Evolutionary conservation across 2,888 invertebrate genomes (phyloP), one percentile per base, ranked within the genome.

Genomic region (Glaucopsyche alexis): DNA sequence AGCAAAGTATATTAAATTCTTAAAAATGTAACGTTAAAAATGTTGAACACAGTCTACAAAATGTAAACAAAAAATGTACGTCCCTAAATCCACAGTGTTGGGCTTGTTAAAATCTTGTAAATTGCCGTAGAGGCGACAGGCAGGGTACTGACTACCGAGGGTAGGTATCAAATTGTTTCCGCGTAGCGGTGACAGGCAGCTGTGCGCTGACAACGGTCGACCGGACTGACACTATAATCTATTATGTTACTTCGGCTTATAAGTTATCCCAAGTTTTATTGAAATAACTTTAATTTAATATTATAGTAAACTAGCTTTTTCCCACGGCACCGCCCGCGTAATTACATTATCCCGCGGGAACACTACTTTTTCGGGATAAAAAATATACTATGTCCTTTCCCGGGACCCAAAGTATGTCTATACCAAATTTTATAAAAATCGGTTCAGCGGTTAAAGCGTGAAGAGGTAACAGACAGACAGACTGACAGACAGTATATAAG

Each of bases 201-300:
- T 80, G 80, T 75, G 74, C 76, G 78, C 74, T 81, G 81, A 81
- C 81, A 79, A 81, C 80, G 81, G 80, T 81, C 80, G 76, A 13
- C 14, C 13, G 69, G 71, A 72, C 77, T 79, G 79, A 79, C 79
- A 79, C 79, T 76, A 77, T 81, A 80, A 80, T 80, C 79, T 79
- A 77, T 80, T 80, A 78, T 75, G 64, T 73, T 73, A 73, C 74
- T 72, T 70, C 71, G 71, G 71, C 67, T 71, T 71, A 71, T 71
- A 70, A 73, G 72, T 64, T 47, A n/a, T 29, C 29, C 2, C 65
- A 72, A 55, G 45, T 40, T 66, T 47, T 38, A 49, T 64, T 38
- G 14, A 38, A 60, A 29, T 60, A 60, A 60, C 29, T 60, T 60
- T 60, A 5, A 19, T 52, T 52, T 19, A 11, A 42, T 42, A 42